Evolutionary conservation across 2,888 invertebrate species (phyloP), one percentile per base, ranked within the genome.

Genomic region (Orthonevra nobilis): DNA sequence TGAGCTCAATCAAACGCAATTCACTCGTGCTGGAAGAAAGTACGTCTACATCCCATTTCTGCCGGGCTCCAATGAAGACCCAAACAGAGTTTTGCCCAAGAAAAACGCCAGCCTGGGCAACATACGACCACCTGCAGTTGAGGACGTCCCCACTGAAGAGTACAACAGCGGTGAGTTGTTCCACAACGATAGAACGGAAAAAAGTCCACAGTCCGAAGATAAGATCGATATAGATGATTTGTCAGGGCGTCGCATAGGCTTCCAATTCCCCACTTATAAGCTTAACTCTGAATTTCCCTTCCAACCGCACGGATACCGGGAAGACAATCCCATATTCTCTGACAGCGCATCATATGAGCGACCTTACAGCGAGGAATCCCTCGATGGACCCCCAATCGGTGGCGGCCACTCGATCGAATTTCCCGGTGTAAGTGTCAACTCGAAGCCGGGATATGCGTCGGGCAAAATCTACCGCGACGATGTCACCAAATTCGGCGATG

Each of bases 401-500:
- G 83, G 70, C 3, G 81, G 83, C 12, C 85, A 86, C 12, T 84
- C 85, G 14, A 85, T 88, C 26, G 89, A 89, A 82, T 88, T 88
- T 61, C 87, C 89, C 7, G 87, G 87, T 0, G 38, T 86, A 66
- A 85, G 83, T 30, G 83, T 86, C 38, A 88, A 87, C 61, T 84
- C 85, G 3, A 86, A 87, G 73, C 88, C 89, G n/a, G n/a, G n/a
- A n/a, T n/a, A n/a, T n/a, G n/a, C n/a, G n/a, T n/a, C n/a, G n/a
- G n/a, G 85, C 1, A 87, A 88, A 70, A 81, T 85, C 2, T 89
- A 85, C 73, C 87, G 87, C 38, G 89, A 89, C 32, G 89, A 89
- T 42, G 89, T 89, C 1, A 89, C 89, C 20, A 89, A 89, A 79
- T 89, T 89, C 50, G 89, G 89, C 1, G 89, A 89, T 32, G 83